Conservation (phyloP, 2,888 invertebrate genomes). For the Nomada hirtipes region DNA sequence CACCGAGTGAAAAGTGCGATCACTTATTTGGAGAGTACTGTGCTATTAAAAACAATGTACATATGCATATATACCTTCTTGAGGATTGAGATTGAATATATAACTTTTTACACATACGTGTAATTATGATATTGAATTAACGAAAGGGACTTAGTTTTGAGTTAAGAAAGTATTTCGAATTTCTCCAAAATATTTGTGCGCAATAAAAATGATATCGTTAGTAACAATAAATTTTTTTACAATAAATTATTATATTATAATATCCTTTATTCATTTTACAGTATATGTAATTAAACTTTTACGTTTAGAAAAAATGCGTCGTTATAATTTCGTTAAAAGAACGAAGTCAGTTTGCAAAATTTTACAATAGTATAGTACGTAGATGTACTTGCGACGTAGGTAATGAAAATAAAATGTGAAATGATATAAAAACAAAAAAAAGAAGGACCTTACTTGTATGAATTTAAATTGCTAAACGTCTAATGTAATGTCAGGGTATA, state of each 20-base stretch:
- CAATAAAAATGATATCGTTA: slow-evolving; percentile 2
- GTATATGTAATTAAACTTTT: slow-evolving; percentile 17
- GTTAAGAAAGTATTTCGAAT: slow-evolving; percentile 4
- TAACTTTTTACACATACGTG: slow-evolving; percentile 77
- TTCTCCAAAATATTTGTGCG: slow-evolving; percentile 3
- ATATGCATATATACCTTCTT: slow-evolving; percentile 74
- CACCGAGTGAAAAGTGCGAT: too few relatives aligned
- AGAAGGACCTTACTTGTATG: background rate
- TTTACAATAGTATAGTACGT: background rate
- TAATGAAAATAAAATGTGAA: slow-evolving; percentile 18
- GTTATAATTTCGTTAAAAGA: slow-evolving; percentile 8
- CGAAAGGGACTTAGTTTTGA: slow-evolving; percentile 21
- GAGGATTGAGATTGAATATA: slow-evolving; percentile 74
- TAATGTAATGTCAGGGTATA: background rate
- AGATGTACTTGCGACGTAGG: background rate
- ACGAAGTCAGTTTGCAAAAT: slow-evolving; percentile 6
- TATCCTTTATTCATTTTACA: slow-evolving; percentile 43
- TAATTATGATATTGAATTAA: slow-evolving; percentile 70
- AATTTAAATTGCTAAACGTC: slow-evolving; percentile 1
- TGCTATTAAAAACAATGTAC: slow-evolving; percentile 73
- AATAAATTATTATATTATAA: slow-evolving; percentile 17
- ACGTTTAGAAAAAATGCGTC: background rate
- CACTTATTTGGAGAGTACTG: too few relatives aligned
- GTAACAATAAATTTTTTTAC: slow-evolving; percentile 38
- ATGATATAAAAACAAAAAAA: slow-evolving; percentile 2